Base-by-base conservation (phyloP, 2,888 invertebrate genomes). In the Taphrorychus bicolor region DNA sequence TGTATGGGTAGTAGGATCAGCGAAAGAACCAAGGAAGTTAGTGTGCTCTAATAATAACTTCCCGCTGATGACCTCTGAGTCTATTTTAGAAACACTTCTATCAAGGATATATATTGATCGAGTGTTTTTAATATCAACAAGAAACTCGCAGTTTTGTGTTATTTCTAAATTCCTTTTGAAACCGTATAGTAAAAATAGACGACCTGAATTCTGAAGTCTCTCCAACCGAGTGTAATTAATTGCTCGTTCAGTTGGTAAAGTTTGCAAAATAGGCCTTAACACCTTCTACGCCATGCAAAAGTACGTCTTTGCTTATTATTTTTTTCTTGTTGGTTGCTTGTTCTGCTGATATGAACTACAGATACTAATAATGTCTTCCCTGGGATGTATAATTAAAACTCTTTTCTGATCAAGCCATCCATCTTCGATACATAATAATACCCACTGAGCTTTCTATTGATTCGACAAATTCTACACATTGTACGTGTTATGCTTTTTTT, bases 141-240 rank as follows among this genome's bases (percentile, higher is more conserved):
- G 32, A 32, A n/a, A 2, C 3, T 32, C 32, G 1, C 32, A 32
- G 32, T 2, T 45, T 45, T 45, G 5, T 45, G 45, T 45, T 14
- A 45, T 45, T 32, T n/a, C 5, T 32, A 32, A 5, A 32, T 32
- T 45, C 17, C 45, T 51, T 11, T 51, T 9, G 19, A 51, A 51
- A 21, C 21, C 51, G 18, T 21, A n/a, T n/a, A 21, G 21, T 18
- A 22, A 51, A 51, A 51, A 51, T 51, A 51, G 11, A 51, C 18
- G 51, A 51, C 51, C 51, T 21, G 21, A 51, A 51, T 51, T 51
- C 51, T 51, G 11, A 51, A 51, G 18, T 51, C 51, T 22, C 51
- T n/a, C 21, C 51, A 51, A 22, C 51, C 11, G 21, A 51, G 14
- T 9, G 14, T 51, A 51, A 21, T 51, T 51, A 51, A 51, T 51